Evolutionary conservation across 2,797 vertebrate genomes (phyloP).

Genomic region (Hafferia zeledoni): DNA sequence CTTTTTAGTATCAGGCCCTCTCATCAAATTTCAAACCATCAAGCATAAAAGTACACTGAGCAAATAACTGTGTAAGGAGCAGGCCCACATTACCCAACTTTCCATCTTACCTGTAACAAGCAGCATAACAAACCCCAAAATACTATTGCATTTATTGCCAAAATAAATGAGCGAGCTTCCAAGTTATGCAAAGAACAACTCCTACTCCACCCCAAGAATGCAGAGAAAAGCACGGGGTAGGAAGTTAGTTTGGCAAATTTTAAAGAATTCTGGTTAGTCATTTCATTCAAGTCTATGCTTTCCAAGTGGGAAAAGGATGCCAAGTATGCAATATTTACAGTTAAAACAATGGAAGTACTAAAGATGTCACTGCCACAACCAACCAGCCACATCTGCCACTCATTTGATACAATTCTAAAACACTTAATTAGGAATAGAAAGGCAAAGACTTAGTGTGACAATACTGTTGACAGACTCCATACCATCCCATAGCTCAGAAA

Average conservation of each 20-base stretch:
- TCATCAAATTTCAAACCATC: neutral
- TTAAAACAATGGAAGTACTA: conserved; percentile 49
- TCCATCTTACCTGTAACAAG: neutral
- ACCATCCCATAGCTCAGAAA: neutral
- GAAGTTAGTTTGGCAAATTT: neutral
- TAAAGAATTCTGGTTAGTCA: conserved; percentile 11
- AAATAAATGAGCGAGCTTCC: neutral
- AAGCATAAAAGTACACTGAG: neutral
- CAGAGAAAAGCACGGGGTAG: neutral
- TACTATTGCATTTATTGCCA: neutral
- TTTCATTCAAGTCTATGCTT: conserved; percentile 42
- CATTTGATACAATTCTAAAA: neutral
- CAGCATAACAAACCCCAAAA: neutral
- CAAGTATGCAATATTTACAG: conserved; percentile 33
- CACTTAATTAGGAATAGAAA: neutral
- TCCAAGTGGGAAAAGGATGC: conserved; percentile 20
- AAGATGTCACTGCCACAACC: conserved; percentile 9
- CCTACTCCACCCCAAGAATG: neutral
- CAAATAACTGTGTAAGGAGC: neutral
- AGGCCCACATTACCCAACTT: neutral
- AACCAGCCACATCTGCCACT: conserved; percentile 18
- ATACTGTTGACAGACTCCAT: neutral
- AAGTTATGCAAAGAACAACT: neutral
- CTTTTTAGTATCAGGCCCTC: neutral
- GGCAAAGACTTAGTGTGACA: neutral